phyloP scores from a whole-genome alignment of 2,888 invertebrate species.

The Patella depressa region DNA sequence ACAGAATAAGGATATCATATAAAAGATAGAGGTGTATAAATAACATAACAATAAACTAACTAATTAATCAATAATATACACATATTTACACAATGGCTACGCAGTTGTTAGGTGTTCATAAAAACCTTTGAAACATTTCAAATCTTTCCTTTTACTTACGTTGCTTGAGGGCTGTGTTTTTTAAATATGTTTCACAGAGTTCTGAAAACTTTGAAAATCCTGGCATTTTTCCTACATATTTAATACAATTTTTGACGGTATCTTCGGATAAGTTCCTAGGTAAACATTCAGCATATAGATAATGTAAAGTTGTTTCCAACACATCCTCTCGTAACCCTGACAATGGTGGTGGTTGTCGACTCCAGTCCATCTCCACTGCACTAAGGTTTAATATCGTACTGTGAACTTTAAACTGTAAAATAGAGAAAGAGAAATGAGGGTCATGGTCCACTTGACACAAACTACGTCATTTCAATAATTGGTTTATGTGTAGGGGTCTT shows the following conservation, averaged over 20 bases:
- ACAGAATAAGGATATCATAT: too few species aligned
- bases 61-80: too few species aligned
- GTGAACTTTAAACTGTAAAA: conserved; percentile 72
- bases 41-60: too few species aligned
- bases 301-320: conserved; percentile 77
- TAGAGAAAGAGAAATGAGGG: too few species aligned
- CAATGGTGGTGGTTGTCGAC: conserved; percentile 70
- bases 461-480: too few species aligned
- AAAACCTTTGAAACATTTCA: too few species aligned
- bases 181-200: conserved; percentile 77
- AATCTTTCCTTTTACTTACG: conserved; percentile 72
- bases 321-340: conserved; percentile 77
- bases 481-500: too few species aligned
- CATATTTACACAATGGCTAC: too few species aligned
- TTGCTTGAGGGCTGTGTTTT: conserved; percentile 78
- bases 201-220: conserved; percentile 75
- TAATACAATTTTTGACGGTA: conserved; percentile 76
- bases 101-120: too few species aligned
- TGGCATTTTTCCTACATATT: conserved; percentile 69
- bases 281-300: conserved; percentile 78
- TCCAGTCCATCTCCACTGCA: conserved; percentile 76
- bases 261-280: conserved; percentile 76
- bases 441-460: too few species aligned
- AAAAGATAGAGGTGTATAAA: too few species aligned
- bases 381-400: conserved; percentile 76